These are phyloP conservation scores for Standfussiana lucernea DNA, from an alignment of 2,888 invertebrate species.

Conservation along the genomic window DNA sequence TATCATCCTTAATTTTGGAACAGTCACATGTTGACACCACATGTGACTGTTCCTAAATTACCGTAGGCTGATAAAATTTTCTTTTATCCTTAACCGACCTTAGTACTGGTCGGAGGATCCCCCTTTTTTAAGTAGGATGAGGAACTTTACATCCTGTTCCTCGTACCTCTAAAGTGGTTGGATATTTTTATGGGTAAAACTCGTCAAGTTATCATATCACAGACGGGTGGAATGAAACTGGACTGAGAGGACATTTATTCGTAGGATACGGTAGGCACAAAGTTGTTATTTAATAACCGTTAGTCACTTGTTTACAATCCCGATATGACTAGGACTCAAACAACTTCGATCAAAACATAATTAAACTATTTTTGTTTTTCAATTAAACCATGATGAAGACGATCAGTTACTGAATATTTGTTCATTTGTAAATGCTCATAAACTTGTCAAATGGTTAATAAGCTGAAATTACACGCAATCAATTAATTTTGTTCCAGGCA, in stretches of 20 bases:
- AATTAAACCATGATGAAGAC: constrained; percentile 1
- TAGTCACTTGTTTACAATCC: not conserved
- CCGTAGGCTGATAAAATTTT: no score
- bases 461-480: constrained; percentile 27
- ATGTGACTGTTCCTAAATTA: no score
- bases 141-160: not conserved
- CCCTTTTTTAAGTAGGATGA: not conserved
- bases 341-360: not conserved
- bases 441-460: constrained; percentile 8
- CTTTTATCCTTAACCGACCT: no score
- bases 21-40: no score
- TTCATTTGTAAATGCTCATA: constrained; percentile 3
- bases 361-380: not conserved
- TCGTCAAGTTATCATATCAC: not conserved
- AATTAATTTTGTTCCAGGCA: constrained; percentile 38
- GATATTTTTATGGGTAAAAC: not conserved
- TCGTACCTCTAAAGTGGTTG: not conserved
- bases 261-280: no score
- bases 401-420: constrained; percentile 3
- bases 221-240: not conserved
- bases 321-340: not conserved
- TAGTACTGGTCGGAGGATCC: not conserved
- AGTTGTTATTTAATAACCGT: no score
- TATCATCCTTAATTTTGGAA: no score
- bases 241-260: not conserved